Evolutionary conservation across 2,797 vertebrate species (phyloP), one percentile per base, ranked within the genome.

Genomic region (Neopelma chrysocephalum): DNA sequence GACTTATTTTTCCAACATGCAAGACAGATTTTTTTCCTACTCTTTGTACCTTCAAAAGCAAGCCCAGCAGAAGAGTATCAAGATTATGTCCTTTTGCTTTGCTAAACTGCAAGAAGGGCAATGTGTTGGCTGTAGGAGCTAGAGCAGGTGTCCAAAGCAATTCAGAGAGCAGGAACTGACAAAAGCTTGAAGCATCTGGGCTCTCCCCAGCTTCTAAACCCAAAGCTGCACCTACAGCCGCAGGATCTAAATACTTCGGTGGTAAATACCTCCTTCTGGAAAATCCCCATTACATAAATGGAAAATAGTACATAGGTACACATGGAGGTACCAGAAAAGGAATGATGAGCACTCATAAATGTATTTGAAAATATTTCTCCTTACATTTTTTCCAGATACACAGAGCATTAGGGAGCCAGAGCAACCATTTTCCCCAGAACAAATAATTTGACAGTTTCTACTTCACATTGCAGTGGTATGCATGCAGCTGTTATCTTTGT

Each of bases 201-300:
- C 38, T 68, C 15, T 70, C 31, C 89, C 69, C 84, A 90, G 45
- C 38, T 89, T 77, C 87, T 82, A 70, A 92, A 82, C 4, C 14
- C 54, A 69, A 75, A 48, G 42, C 60, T 66, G 53, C 66, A 88
- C 82, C 73, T 93, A 64, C 64, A 85, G 53, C 11, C 4, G 0
- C 75, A 81, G 50, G 75, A 82, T 68, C 60, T 68, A 82, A 95
- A 94, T 92, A 61, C 14, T 87, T 94, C 17, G 66, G 60, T 22
- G 34, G 26, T 93, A 87, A 96, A 71, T 32, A 43, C 11, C 25
- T 89, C 58, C 64, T 60, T 48, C 64, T 85, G 92, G 68, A 89
- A 96, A 97, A 87, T 81, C 81, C 84, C 82, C n/a, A 20, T 78
- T 79, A 34, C 71, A 14, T 19, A 82, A 77, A 75, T 3, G 31